Percentiles rank a stretch among this genome's conserved stretches.
phyloP scores from a whole-genome alignment of 2,888 invertebrate species.

The Sinelater perroti region DNA sequence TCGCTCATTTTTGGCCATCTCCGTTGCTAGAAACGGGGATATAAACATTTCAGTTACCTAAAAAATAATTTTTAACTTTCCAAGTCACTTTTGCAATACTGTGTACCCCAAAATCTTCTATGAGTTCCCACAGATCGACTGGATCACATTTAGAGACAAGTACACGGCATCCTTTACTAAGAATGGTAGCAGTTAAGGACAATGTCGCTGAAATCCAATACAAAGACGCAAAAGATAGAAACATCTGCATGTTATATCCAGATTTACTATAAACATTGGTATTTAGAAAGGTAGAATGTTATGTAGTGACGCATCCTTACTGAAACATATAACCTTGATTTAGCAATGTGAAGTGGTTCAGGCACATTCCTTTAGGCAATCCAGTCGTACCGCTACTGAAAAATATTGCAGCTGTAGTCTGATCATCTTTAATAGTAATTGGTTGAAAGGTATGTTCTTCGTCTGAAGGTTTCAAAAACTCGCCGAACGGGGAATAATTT shows the following conservation, averaged over 20 bases:
- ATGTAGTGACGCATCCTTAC: background rate
- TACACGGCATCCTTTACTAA: background rate
- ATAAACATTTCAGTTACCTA: background rate
- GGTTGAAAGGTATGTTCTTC: conserved; percentile 38
- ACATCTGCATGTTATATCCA: background rate
- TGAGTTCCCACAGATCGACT: no score
- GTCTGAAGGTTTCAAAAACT: conserved; percentile 43
- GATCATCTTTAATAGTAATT: conserved; percentile 20
- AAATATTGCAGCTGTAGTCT: conserved; percentile 40
- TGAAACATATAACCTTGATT: background rate
- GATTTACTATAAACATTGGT: background rate
- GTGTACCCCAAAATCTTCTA: no score
- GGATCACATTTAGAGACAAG: background rate
- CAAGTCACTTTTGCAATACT: no score
- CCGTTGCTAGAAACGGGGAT: background rate
- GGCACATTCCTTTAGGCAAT: conserved; percentile 43
- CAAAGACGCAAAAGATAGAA: background rate
- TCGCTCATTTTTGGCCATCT: conserved; percentile 48
- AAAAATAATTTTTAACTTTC: no score
- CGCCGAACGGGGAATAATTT: conserved; percentile 36
- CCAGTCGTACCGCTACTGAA: conserved; percentile 48
- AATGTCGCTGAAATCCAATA: background rate
- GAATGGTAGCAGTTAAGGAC: background rate
- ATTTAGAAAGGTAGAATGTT: background rate
- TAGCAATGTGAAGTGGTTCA: conserved; percentile 36